phyloP scores from a whole-genome alignment of 1,140 invertebrate species.

The Drosophila subobscura region DNA sequence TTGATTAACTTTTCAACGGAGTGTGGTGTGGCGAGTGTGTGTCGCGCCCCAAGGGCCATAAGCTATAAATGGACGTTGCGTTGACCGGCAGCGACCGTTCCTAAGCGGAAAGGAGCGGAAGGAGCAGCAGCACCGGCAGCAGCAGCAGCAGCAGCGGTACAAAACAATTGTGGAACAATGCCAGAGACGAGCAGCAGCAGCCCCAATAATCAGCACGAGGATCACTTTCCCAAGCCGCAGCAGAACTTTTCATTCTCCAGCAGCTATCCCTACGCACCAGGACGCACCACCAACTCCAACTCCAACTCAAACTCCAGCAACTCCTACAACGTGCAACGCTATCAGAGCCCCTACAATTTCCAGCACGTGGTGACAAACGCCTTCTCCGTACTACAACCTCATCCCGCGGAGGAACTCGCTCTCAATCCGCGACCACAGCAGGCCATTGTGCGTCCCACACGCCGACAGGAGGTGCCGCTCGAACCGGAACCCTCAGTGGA shows the following conservation, averaged over 20 bases:
- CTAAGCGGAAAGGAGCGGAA: not conserved
- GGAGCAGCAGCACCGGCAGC: constrained; percentile 7
- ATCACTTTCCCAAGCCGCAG: constrained; percentile 60
- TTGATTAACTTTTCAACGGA: constrained; percentile 66
- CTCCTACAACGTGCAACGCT: constrained; percentile 59
- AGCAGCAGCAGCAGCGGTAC: constrained; percentile 26
- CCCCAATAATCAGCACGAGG: constrained; percentile 61
- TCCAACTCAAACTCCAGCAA: constrained; percentile 16
- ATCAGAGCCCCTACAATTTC: constrained; percentile 61
- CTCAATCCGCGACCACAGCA: constrained; percentile 79
- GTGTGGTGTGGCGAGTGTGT: constrained; percentile 17
- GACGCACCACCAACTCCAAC: constrained; percentile 29
- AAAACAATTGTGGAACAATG: constrained; percentile 46
- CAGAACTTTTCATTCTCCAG: constrained; percentile 78
- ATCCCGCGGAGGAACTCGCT: constrained; percentile 50
- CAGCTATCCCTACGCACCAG: constrained; percentile 74
- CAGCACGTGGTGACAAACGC: constrained; percentile 72
- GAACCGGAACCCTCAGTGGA: constrained; percentile 21
- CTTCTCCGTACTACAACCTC: constrained; percentile 71
- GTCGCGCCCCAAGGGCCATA: no score
- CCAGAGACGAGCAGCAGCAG: constrained; percentile 59
- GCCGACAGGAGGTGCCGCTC: constrained; percentile 62
- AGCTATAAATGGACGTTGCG: constrained; percentile 43
- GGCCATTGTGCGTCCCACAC: constrained; percentile 84
- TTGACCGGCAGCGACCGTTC: constrained; percentile 21